Conservation (phyloP, 2,797 vertebrate species). For the Picus viridis region DNA sequence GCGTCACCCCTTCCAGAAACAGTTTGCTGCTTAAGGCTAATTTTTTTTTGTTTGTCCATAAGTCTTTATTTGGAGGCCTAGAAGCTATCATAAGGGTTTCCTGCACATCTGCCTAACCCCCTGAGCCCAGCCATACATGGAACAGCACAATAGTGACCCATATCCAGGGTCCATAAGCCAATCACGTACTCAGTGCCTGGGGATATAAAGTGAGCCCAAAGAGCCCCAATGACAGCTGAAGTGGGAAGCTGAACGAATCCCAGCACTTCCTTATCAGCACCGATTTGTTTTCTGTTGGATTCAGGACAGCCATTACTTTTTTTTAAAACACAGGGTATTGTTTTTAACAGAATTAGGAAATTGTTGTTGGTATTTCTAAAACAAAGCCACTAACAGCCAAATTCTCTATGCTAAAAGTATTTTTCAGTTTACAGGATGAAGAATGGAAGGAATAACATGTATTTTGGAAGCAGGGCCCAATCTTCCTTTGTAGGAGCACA, state of each 20-base stretch:
- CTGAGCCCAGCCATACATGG: background rate
- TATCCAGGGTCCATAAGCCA: rapidly evolving
- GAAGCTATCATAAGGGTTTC: background rate
- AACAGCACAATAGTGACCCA: rapidly evolving
- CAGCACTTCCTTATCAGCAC: background rate
- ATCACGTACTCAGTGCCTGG: rapidly evolving
- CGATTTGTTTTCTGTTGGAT: slow-evolving; percentile 3
- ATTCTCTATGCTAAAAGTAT: slow-evolving; percentile 33
- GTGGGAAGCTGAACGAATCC: background rate
- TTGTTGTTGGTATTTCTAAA: slow-evolving; percentile 46
- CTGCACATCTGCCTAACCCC: background rate
- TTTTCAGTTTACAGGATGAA: slow-evolving; percentile 45
- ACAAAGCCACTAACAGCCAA: slow-evolving; percentile 51
- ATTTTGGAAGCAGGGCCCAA: slow-evolving; percentile 53
- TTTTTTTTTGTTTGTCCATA: rapidly evolving
- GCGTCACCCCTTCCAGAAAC: background rate
- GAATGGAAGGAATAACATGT: slow-evolving; percentile 51
- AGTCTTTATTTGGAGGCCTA: background rate
- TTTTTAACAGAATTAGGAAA: slow-evolving; percentile 32
- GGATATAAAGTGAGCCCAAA: background rate
- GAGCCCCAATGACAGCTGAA: background rate
- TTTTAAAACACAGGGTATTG: background rate
- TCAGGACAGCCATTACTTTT: background rate
- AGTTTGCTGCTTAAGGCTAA: background rate
- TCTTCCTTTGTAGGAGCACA: slow-evolving; percentile 36